These are phyloP conservation scores for Pomphorhynchus laevis DNA, from an alignment of 1,140 invertebrate genomes.

Conservation along the genomic window DNA sequence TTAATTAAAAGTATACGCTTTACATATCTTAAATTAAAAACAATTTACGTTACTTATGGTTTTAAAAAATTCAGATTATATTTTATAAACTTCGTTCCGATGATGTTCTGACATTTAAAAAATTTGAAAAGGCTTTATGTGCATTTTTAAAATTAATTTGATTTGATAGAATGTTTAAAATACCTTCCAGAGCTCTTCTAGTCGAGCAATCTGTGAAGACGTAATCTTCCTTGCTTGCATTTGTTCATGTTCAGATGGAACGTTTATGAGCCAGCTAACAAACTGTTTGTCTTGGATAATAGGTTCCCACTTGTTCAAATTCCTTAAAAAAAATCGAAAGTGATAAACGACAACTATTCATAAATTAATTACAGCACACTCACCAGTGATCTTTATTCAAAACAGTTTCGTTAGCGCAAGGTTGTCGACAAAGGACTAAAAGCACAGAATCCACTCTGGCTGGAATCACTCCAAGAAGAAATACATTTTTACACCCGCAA, in stretches of 20 bases:
- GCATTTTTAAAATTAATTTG: too few species aligned
- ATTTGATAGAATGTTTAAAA: too few species aligned
- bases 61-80: too few species aligned
- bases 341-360: neutral
- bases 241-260: conserved; percentile 58
- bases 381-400: conserved; percentile 88
- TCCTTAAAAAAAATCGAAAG: too few species aligned
- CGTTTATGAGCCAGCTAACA: conserved; percentile 73
- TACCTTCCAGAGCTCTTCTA: conserved; percentile 95
- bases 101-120: too few species aligned
- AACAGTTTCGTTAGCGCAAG: conserved; percentile 73
- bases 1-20: too few species aligned
- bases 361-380: conserved; percentile 10
- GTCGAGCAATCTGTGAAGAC: conserved; percentile 69
- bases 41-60: too few species aligned
- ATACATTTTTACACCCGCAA: conserved; percentile 62
- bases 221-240: conserved; percentile 63
- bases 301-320: conserved; percentile 92
- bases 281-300: conserved; percentile 74
- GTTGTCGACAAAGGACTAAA: conserved; percentile 69
- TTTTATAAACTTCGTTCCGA: too few species aligned
- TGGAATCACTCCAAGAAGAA: conserved; percentile 86
- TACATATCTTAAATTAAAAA: too few species aligned
- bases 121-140: too few species aligned
- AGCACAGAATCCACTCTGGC: conserved; percentile 95